Evolutionary conservation across 2,888 invertebrate species (phyloP).

Genomic region (Nineta flava): DNA sequence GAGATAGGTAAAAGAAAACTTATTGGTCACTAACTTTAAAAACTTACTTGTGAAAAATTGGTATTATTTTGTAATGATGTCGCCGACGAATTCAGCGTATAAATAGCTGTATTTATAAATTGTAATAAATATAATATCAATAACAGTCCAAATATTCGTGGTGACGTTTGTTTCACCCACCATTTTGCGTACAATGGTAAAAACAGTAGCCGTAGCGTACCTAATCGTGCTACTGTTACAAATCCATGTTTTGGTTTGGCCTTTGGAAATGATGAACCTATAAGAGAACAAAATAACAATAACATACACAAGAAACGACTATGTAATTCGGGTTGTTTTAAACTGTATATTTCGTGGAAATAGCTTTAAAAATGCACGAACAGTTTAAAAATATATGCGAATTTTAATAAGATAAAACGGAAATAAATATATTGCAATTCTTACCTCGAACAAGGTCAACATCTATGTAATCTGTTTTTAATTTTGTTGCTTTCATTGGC

Average conservation of each 20-base stretch:
- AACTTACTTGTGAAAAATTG: no score
- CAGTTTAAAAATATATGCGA: no score
- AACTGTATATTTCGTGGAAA: no score
- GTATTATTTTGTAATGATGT: no score
- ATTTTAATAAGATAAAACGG: no score
- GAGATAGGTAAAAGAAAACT: no score
- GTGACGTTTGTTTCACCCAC: slow-evolving; percentile 84
- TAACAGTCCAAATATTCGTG: slow-evolving; percentile 54
- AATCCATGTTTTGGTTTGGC: slow-evolving; percentile 88
- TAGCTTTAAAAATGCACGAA: no score
- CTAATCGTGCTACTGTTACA: slow-evolving; percentile 68
- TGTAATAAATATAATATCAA: slow-evolving; percentile 66
- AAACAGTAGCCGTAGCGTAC: slow-evolving; percentile 64
- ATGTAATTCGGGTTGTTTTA: no score
- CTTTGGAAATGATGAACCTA: slow-evolving; percentile 91
- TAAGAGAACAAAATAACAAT: slow-evolving; percentile 8
- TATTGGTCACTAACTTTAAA: no score
- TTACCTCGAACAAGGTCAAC: slow-evolving; percentile 88
- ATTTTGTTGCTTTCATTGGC: slow-evolving; percentile 58
- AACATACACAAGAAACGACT: no score
- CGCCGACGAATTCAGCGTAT: slow-evolving; percentile 20
- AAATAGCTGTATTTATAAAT: slow-evolving; percentile 41
- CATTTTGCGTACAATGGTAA: slow-evolving; percentile 73
- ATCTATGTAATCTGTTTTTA: slow-evolving; percentile 87
- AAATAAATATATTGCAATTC: slow-evolving; percentile 1